Percentiles rank a stretch among this genome's conserved stretches.
phyloP scores from a whole-genome alignment of 1,140 invertebrate genomes.

The Dinothrombium tinctorium region DNA sequence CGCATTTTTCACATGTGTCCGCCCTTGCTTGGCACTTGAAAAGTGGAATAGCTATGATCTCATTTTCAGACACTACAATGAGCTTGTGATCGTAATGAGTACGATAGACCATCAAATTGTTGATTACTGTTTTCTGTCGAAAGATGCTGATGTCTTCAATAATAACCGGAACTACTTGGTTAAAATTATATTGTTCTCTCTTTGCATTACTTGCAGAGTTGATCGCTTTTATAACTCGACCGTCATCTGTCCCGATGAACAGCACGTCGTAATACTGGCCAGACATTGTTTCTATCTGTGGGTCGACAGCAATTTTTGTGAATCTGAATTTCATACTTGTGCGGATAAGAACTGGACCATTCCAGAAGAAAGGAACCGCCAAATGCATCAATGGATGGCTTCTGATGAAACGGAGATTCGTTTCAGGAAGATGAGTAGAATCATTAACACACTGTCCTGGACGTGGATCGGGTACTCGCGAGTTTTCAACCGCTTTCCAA shows the following conservation, averaged over 20 bases:
- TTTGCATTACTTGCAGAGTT: conserved; percentile 33
- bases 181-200: conserved; percentile 2
- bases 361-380: conserved; percentile 62
- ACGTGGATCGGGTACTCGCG: conserved; percentile 22
- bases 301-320: conserved; percentile 72
- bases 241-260: conserved; percentile 43
- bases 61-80: conserved; percentile 67
- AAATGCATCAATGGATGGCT: conserved; percentile 85
- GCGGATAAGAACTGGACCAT: conserved; percentile 64
- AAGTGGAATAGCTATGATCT: conserved; percentile 58
- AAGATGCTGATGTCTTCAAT: conserved; percentile 61
- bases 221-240: conserved; percentile 65
- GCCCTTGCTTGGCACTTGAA: conserved; percentile 40
- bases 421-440: conserved; percentile 58
- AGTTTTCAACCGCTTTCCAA: conserved; percentile 51
- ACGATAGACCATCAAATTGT: conserved; percentile 42
- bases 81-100: conserved; percentile 41
- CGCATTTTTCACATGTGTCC: conserved; percentile 53
- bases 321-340: conserved; percentile 63
- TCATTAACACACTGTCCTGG: conserved; percentile 54
- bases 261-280: conserved; percentile 70
- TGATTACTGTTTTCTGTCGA: conserved; percentile 37
- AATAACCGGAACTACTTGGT: conserved; percentile 30
- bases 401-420: conserved; percentile 76
- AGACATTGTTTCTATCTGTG: conserved; percentile 64